These are phyloP conservation scores for Chascanopsetta lugubris DNA, from an alignment of 2,113 vertebrate species.

Conservation along the genomic window DNA sequence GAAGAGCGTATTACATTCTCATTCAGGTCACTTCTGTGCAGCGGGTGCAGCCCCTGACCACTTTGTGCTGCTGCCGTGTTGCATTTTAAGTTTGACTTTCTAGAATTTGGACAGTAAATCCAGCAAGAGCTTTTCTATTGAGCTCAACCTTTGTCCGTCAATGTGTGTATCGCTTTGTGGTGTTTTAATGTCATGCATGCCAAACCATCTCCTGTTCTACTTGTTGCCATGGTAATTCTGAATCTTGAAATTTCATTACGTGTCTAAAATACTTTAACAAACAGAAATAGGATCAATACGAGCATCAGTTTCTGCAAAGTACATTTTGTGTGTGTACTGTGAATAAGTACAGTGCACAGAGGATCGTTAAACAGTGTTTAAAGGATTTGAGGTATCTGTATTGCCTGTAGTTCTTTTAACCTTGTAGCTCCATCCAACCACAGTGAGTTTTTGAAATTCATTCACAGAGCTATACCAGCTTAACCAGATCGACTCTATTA, in stretches of 20 bases:
- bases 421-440: conserved; percentile 27
- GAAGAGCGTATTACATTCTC: too few species aligned
- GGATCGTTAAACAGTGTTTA: conserved; percentile 32
- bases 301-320: conserved; percentile 4
- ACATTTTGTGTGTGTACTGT: background rate
- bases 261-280: conserved; percentile 19
- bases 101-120: too few species aligned
- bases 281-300: background rate
- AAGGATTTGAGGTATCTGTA: conserved; percentile 27
- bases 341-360: background rate
- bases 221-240: conserved; percentile 51
- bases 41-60: too few species aligned
- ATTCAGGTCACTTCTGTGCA: too few species aligned
- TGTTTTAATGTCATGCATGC: conserved; percentile 6
- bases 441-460: conserved; percentile 29
- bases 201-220: conserved; percentile 2
- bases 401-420: conserved; percentile 50
- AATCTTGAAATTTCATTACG: conserved; percentile 13
- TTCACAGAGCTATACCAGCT: conserved; percentile 29
- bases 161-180: conserved; percentile 1
- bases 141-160: background rate
- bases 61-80: too few species aligned
- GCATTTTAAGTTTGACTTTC: too few species aligned
- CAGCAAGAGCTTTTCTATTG: background rate
- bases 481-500: conserved; percentile 4